Evolutionary conservation across 2,113 vertebrate species (phyloP).

Genomic region (Tor tambroides): DNA sequence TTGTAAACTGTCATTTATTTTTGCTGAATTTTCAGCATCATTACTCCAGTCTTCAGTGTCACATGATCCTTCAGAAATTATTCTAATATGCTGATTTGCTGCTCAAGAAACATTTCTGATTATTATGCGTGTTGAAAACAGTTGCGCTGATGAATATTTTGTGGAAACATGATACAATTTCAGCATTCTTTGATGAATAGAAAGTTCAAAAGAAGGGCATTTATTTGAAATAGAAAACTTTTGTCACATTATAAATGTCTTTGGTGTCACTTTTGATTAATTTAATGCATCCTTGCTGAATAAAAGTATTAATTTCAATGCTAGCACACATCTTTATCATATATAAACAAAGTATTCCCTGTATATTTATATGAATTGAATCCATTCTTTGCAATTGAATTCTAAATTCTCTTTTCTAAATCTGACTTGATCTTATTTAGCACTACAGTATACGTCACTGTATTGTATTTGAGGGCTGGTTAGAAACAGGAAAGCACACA

Average conservation of each 20-base stretch:
- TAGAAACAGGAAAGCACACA: constrained; percentile 59
- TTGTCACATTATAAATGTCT: neutral
- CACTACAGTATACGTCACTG: neutral
- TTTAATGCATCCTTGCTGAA: neutral
- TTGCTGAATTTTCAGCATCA: neutral
- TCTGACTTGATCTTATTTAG: neutral
- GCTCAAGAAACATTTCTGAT: neutral
- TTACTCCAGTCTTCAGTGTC: neutral
- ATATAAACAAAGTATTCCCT: neutral
- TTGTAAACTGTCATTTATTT: neutral
- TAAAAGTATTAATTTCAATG: neutral
- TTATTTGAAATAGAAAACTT: neutral
- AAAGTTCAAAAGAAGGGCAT: neutral
- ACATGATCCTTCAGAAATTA: neutral
- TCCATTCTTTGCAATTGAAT: neutral
- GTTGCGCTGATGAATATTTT: too few relatives aligned
- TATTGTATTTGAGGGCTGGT: neutral
- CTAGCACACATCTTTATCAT: neutral
- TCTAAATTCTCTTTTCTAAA: neutral
- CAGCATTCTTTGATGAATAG: neutral
- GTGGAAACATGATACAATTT: neutral
- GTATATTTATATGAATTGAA: neutral
- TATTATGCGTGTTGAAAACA: neutral
- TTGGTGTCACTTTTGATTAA: neutral
- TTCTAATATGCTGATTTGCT: neutral